Evolutionary conservation across 2,113 vertebrate species (phyloP), one percentile per base, ranked within the genome.

Genomic region (Noturus placidus): DNA sequence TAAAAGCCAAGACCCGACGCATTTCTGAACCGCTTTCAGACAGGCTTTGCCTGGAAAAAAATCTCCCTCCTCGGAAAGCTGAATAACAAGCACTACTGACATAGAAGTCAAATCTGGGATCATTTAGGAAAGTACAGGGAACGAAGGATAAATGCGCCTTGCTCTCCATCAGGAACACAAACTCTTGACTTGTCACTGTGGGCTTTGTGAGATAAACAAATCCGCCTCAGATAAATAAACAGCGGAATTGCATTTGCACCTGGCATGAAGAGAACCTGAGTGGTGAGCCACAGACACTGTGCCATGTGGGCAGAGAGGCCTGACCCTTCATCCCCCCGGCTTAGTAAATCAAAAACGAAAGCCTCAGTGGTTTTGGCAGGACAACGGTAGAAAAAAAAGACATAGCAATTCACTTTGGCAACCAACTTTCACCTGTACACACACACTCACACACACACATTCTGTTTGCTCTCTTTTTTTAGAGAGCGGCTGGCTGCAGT

Each of bases 301-400:
- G 72, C 84, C 57, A 86, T 91, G 90, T 90, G 89, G 88, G 89
- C 67, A 88, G 82, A 84, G 59, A 83, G 87, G 82, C 72, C 77
- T 88, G 2, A 69, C 63, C 83, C 69, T 56, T 22, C 80, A 67
- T 82, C 70, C 33, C 25, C 35, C 61, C 42, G 59, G 50, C 85
- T 70, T 56, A 50, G 57, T 72, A 82, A 88, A 86, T 83, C 82
- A 96, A 97, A 97, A 96, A 94, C 96, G 95, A 97, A 96, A 96
- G 95, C 95, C 95, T 96, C 95, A 95, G 94, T 94, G 94, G 93
- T 95, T 94, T 97, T 97, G 96, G 96, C 96, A 97, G 95, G 94
- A 94, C 94, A 95, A 96, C 95, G 94, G 93, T 63, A 81, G 42
- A 22, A 35, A 69, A 69, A 95, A 95, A 95, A 95, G 93, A 96